Evolutionary conservation across 2,113 vertebrate species (phyloP).

Genomic region (Tretioscincus oriximinensis): DNA sequence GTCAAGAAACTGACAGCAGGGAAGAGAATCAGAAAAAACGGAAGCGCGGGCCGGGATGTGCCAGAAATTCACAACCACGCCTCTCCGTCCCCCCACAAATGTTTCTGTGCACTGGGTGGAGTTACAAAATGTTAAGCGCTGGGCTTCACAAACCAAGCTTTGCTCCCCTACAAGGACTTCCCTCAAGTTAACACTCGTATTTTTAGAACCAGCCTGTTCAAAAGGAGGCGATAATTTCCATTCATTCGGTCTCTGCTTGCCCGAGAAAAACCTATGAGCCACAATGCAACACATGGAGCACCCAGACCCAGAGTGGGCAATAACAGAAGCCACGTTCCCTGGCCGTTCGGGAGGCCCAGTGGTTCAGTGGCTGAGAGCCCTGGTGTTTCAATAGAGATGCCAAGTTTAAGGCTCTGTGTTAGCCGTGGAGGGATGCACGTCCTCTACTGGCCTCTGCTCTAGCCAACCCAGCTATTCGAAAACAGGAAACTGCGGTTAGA

Average conservation of each 20-base stretch:
- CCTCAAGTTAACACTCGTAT: conserved; percentile 36
- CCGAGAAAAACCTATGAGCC: neutral
- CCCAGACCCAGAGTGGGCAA: neutral
- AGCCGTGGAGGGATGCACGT: too few species aligned
- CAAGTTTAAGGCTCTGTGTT: too few species aligned
- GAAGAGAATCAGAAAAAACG: conserved; percentile 48
- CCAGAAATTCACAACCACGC: conserved; percentile 48
- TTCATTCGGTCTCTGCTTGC: neutral
- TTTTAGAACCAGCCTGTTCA: conserved; percentile 52
- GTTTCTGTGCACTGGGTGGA: conserved; percentile 21
- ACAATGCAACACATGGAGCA: neutral
- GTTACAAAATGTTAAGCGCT: too few species aligned
- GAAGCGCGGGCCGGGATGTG: conserved; percentile 37
- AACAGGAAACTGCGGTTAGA: too few species aligned
- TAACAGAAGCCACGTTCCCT: conserved; percentile 11
- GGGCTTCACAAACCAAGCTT: conserved; percentile 45
- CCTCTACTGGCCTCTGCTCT: too few species aligned
- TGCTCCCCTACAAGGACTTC: conserved; percentile 36
- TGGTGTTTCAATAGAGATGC: too few species aligned
- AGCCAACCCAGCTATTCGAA: too few species aligned
- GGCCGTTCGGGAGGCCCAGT: neutral
- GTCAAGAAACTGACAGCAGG: conserved; percentile 35
- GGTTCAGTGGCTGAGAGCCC: too few species aligned
- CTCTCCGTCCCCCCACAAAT: conserved; percentile 44
- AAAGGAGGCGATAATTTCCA: conserved; percentile 23